These are phyloP conservation scores for Caenorhabditis imperialis DNA, from an alignment of 2,888 invertebrate genomes.

Conservation along the genomic window DNA sequence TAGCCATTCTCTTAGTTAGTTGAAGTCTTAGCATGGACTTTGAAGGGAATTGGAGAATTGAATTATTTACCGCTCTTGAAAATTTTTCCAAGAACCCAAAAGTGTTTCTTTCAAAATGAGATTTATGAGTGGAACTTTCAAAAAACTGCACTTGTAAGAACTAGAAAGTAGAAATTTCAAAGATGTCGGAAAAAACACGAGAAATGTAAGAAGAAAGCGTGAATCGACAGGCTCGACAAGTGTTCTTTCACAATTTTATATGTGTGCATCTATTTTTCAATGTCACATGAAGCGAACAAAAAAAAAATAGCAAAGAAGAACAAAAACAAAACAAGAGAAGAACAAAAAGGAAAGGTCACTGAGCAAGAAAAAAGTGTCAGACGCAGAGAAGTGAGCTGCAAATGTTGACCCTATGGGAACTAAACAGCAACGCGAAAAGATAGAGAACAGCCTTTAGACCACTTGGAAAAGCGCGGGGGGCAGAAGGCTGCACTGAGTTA, in stretches of 20 bases:
- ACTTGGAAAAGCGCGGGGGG: too few species aligned
- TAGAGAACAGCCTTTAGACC: slow-evolving; percentile 24
- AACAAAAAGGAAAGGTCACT: slow-evolving; percentile 6
- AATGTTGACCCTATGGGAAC: slow-evolving; percentile 8
- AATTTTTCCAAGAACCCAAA: neutral
- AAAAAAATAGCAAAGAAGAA: slow-evolving; percentile 4
- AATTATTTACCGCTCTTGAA: neutral
- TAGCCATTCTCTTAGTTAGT: neutral
- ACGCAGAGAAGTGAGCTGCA: too few species aligned
- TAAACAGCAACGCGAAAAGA: slow-evolving; percentile 35
- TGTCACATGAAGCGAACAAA: neutral
- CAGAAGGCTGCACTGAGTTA: too few species aligned
- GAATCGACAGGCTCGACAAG: too few species aligned
- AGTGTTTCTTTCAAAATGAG: neutral
- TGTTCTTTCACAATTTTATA: too few species aligned
- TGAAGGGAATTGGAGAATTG: neutral
- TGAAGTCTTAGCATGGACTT: neutral
- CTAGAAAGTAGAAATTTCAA: too few species aligned
- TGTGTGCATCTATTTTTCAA: too few species aligned
- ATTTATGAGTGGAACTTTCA: too few species aligned
- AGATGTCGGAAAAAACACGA: too few species aligned
- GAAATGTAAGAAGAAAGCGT: too few species aligned
- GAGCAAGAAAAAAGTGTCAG: slow-evolving; percentile 7
- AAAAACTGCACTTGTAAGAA: too few species aligned
- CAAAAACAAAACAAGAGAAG: slow-evolving; percentile 1